Conservation (phyloP, 1,140 invertebrate species). For the Atta texana region DNA sequence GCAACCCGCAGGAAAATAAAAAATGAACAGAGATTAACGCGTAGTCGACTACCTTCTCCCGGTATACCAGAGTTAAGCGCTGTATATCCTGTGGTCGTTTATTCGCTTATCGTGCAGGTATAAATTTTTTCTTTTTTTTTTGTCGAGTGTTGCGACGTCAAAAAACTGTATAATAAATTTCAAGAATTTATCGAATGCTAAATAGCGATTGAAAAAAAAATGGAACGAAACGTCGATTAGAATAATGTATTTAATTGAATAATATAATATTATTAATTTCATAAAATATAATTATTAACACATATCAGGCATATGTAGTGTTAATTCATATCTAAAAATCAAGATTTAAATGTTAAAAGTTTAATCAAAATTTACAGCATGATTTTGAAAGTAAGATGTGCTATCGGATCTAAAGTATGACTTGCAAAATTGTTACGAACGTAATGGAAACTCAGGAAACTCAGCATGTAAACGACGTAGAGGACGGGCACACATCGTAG, state of each 20-base stretch:
- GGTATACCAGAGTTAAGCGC: constrained; percentile 30
- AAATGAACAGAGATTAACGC: constrained; percentile 71
- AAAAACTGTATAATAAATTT: constrained; percentile 12
- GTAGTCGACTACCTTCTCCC: constrained; percentile 56
- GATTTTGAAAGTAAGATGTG: constrained; percentile 1
- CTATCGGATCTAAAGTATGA: not conserved
- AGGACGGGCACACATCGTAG: constrained; percentile 5
- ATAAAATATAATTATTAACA: not conserved
- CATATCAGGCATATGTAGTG: not conserved
- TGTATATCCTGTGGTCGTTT: constrained; percentile 40
- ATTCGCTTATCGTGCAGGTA: constrained; percentile 24
- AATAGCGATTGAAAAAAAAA: constrained; percentile 15
- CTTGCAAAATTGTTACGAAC: constrained; percentile 13
- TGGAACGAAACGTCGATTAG: not conserved
- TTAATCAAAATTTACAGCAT: not conserved
- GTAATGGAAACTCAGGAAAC: constrained; percentile 8
- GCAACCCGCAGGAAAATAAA: constrained; percentile 65
- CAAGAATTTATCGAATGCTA: constrained; percentile 6
- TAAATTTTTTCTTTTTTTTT: constrained; percentile 26
- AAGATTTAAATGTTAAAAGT: not conserved
- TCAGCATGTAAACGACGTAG: constrained; percentile 26
- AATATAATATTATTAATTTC: not conserved
- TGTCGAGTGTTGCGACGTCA: not conserved
- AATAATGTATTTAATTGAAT: constrained; percentile 1
- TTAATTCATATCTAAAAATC: not conserved